Percentiles rank a stretch among this genome's conserved stretches.
These are phyloP conservation scores for Orthosia gracilis DNA, from an alignment of 2,888 invertebrate genomes.

Conservation along the genomic window DNA sequence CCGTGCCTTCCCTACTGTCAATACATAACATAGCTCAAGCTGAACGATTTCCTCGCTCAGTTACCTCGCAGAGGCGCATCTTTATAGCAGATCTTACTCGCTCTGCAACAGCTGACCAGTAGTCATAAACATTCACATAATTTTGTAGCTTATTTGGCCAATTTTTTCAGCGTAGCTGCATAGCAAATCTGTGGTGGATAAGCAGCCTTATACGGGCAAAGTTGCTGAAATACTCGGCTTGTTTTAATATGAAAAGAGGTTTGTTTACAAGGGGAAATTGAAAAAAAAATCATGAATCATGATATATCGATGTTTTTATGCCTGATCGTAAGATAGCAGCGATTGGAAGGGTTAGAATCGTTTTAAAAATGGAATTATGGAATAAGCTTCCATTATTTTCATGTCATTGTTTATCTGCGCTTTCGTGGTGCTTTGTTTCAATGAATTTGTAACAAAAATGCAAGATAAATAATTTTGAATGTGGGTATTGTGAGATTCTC, in stretches of 20 bases:
- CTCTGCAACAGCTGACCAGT: no score
- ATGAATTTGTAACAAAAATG: background rate
- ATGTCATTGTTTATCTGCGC: constrained; percentile 14
- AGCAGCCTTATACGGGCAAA: constrained; percentile 26
- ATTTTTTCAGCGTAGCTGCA: no score
- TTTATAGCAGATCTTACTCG: no score
- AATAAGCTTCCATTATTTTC: constrained; percentile 19
- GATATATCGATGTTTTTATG: constrained; percentile 40
- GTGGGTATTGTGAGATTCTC: no score
- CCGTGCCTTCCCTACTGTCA: no score
- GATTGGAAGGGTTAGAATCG: constrained; percentile 45
- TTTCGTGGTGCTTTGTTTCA: constrained; percentile 9
- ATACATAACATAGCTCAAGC: no score
- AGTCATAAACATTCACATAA: no score
- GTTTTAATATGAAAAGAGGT: constrained; percentile 30
- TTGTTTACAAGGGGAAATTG: constrained; percentile 56
- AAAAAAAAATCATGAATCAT: constrained; percentile 49
- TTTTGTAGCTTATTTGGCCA: no score
- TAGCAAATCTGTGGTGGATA: no score
- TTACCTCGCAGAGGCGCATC: no score
- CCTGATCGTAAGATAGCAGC: constrained; percentile 40
- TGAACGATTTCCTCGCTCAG: no score
- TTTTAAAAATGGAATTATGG: constrained; percentile 42
- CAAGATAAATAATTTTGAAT: background rate
- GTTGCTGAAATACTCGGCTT: constrained; percentile 25